Base-by-base conservation (phyloP, 2,797 vertebrate species). In the Lindbergichthys nudifrons region DNA sequence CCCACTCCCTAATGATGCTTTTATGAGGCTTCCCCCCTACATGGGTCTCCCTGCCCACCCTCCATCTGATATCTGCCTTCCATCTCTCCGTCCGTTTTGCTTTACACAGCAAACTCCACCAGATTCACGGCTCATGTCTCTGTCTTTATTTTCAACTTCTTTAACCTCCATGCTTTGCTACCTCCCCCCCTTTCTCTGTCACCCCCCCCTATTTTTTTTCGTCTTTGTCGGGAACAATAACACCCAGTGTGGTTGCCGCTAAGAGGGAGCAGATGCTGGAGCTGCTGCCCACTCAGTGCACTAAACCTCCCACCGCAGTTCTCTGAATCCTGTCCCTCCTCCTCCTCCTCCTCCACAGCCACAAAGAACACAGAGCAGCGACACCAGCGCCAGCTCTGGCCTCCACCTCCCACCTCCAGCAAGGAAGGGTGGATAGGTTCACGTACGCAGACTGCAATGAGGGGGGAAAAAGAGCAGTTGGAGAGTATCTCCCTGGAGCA, bases 241-340 rank as follows among this genome's bases (percentile, higher is more conserved):
- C 90, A 92, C 91, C 90, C 90, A 89, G 91, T 93, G 94, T 89
- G 93, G 94, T 93, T 91, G 73, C 89, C 41, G 60, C 88, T 94
- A 94, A 95, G 92, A 94, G 92, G 86, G 89, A 91, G 88, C 91
- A 95, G 93, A 95, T 93, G 93, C 88, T 88, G 90, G 84, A 90
- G 87, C 88, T 89, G 86, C 83, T 91, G 93, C 91, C 89, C 81
- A 85, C 92, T 91, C 91, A 80, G 85, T 90, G 92, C 90, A 89
- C 88, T 87, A 88, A 88, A 89, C 89, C 86, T 87, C 87, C 85
- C 84, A 86, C 90, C 88, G 64, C 90, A 90, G 79, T 83, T 87
- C 86, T 86, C 85, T 75, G 81, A 81, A 67, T 83, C 84, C 83
- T 65, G 59, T 63, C 67, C 79, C 85, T 72, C 82, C 81, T 84